Evolutionary conservation across 2,113 vertebrate genomes (phyloP).

Genomic region (Haplochromis vanheusdeni): DNA sequence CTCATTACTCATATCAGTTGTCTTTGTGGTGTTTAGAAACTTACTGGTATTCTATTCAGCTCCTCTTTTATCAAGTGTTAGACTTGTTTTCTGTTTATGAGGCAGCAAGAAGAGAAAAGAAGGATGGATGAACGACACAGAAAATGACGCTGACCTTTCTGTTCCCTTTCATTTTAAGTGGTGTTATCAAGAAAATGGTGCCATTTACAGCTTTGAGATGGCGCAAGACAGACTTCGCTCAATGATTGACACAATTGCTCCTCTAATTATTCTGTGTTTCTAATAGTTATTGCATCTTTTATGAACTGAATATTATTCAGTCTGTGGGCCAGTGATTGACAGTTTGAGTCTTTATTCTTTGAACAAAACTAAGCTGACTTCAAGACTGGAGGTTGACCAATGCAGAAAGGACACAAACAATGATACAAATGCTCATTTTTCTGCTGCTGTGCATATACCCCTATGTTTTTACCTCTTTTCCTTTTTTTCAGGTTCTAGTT

Average conservation of each 20-base stretch:
- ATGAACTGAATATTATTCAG: background rate
- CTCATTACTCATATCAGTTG: background rate
- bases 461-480: background rate
- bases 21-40: background rate
- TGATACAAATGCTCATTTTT: background rate
- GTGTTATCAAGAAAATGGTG: slow-evolving; percentile 34
- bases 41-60: background rate
- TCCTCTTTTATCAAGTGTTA: background rate
- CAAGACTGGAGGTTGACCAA: background rate
- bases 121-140: background rate
- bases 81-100: background rate
- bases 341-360: background rate
- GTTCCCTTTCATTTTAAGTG: slow-evolving; percentile 10
- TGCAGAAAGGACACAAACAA: background rate
- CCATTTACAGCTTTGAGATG: slow-evolving; percentile 18
- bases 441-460: background rate
- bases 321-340: slow-evolving; percentile 17
- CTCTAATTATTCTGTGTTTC: slow-evolving; percentile 16
- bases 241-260: slow-evolving; percentile 11
- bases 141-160: slow-evolving; percentile 37
- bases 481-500: background rate
- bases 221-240: background rate
- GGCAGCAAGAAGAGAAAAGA: background rate
- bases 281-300: slow-evolving; percentile 13
- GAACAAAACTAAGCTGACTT: background rate